Percentiles rank a stretch among this genome's conserved stretches.
phyloP scores from a whole-genome alignment of 2,113 vertebrate genomes.

The Physeter macrocephalus region DNA sequence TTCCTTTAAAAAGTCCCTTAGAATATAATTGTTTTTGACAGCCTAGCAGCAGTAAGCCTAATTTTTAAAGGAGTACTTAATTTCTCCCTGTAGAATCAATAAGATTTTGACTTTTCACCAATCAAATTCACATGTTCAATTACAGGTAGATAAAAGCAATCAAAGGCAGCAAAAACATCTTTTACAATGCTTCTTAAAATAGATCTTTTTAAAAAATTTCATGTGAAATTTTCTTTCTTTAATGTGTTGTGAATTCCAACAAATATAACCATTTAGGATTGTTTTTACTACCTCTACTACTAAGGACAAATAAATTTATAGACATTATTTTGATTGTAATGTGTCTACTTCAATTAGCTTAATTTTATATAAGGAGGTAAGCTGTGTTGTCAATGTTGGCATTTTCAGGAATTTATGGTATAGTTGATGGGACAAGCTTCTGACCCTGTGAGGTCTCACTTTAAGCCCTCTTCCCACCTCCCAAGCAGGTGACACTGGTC shows the following conservation, averaged over 20 bases:
- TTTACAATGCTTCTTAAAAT: slow-evolving; percentile 27
- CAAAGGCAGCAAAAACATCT: neutral
- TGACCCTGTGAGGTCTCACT: neutral
- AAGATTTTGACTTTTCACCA: neutral
- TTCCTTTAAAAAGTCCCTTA: neutral
- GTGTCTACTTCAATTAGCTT: neutral
- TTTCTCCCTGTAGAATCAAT: neutral
- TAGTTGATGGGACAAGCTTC: neutral
- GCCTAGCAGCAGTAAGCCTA: neutral
- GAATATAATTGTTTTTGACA: neutral
- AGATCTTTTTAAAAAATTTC: neutral
- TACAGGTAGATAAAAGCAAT: neutral
- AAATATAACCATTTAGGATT: slow-evolving; percentile 1
- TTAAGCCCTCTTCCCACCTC: neutral
- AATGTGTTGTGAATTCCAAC: neutral
- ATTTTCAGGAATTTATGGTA: neutral
- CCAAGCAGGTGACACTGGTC: neutral
- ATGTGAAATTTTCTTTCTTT: neutral
- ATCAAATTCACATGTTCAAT: neutral
- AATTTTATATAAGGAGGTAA: slow-evolving; percentile 6
- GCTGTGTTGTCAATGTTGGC: neutral
- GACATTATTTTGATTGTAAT: slow-evolving; percentile 23
- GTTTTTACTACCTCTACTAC: neutral
- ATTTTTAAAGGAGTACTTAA: slow-evolving; percentile 29
- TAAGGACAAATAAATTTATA: neutral